Conservation (phyloP, 1,140 invertebrate genomes). For the Euglossa dilemma region DNA sequence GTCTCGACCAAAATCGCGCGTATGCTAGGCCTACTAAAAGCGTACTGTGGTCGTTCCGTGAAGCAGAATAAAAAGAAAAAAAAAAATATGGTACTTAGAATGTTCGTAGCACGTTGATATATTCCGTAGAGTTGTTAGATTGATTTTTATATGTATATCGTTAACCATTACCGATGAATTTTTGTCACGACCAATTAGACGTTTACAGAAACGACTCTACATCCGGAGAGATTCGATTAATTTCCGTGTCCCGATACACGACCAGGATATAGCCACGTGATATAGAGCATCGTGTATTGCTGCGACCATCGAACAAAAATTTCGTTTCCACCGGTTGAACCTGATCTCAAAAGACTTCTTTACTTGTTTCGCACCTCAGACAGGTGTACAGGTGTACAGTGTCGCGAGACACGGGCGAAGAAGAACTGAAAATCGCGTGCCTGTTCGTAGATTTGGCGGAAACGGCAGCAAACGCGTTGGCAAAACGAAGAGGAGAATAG, state of each 20-base stretch:
- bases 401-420: not conserved
- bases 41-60: conserved; percentile 4
- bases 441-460: not conserved
- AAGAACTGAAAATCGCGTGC: not conserved
- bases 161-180: conserved; percentile 28
- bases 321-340: conserved; percentile 7
- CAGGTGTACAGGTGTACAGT: not conserved
- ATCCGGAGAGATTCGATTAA: not conserved
- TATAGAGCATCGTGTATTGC: not conserved
- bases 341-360: conserved; percentile 9
- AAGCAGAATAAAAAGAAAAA: not conserved
- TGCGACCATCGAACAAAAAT: not conserved
- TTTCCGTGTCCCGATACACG: not conserved
- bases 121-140: conserved; percentile 11
- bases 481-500: not conserved
- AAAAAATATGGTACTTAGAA: conserved; percentile 3
- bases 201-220: conserved; percentile 12
- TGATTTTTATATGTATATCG: conserved; percentile 30
- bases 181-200: conserved; percentile 44
- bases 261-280: not conserved
- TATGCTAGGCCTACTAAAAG: conserved; percentile 31
- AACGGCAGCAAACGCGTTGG: not conserved
- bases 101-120: conserved; percentile 17
- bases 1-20: conserved; percentile 15
- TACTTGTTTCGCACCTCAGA: not conserved